Base-by-base conservation (phyloP, 2,113 vertebrate genomes). In the Calidris pugnax region DNA sequence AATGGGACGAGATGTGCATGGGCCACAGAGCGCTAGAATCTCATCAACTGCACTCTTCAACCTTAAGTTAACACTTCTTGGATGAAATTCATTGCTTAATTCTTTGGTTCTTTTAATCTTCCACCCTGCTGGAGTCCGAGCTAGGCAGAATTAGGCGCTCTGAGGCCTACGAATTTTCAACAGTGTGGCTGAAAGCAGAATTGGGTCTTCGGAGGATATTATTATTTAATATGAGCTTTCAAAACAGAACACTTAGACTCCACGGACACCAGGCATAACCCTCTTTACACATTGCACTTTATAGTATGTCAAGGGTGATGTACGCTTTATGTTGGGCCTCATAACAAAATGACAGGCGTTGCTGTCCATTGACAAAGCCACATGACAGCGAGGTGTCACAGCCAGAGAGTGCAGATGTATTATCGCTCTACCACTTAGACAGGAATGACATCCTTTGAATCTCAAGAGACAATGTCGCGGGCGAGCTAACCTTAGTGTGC, bases 401-500 rank as follows among this genome's bases (percentile, higher is more conserved):
- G 73, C 64, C 95, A 84, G 88, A 83, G 75, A 95, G 90, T 66
- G 96, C 97, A 96, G 94, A 97, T 92, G 97, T 94, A 91, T 87
- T 94, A 85, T 85, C n/a, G 30, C 45, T 33, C 92, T 85, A 51
- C 96, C 95, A 93, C 93, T 63, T 56, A 91, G 90, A 60, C 14
- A 48, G 93, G 47, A 94, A 17, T 87, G 97, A 96, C 98, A 97
- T 95, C 96, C 77, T 67, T 20, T 75, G 93, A 95, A 89, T 94
- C 95, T 93, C 97, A 50, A 53, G 97, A 86, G 97, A 94, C 63
- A 45, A 9, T 17, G 72, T 78, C 8, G 12, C 28, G 1, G 82
- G 71, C 47, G 9, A 88, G 90, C 85, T 87, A 48, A 53, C 78
- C 93, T 74, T 22, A 12, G 93, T 41, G 73, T 37, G 43, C 85